A percentile compares a stretch with the other conserved stretches of the same genome.
phyloP scores from a whole-genome alignment of 1,140 invertebrate species.

The Aphelenchoides besseyi region DNA sequence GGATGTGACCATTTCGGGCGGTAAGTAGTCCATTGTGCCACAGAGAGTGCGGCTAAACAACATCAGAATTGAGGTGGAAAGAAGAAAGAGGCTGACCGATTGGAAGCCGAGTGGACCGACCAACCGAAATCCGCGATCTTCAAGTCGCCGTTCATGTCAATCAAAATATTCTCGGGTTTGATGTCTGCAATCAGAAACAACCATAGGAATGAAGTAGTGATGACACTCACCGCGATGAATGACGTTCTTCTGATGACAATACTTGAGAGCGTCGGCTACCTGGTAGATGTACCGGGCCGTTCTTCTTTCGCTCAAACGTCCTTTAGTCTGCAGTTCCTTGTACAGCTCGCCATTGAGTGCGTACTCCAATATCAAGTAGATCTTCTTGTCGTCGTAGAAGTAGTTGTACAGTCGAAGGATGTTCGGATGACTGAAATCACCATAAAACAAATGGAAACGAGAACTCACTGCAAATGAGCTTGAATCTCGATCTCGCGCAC shows the following conservation, averaged over 20 bases:
- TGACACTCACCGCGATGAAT: conserved; percentile 73
- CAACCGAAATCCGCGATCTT: conserved; percentile 67
- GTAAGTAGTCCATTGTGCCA: conserved; percentile 83
- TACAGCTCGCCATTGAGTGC: conserved; percentile 84
- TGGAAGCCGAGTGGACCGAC: conserved; percentile 64
- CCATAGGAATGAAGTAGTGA: conserved; percentile 8
- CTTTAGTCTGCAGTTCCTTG: conserved; percentile 65
- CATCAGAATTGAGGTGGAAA: background rate
- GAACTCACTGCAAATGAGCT: conserved; percentile 70
- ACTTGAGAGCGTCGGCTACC: conserved; percentile 80
- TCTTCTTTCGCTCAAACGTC: conserved; percentile 67
- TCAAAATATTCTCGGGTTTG: conserved; percentile 62
- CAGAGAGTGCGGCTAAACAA: conserved; percentile 53
- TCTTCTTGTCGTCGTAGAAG: conserved; percentile 82
- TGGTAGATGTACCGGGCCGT: conserved; percentile 63
- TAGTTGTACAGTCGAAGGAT: conserved; percentile 82
- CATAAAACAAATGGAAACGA: conserved; percentile 21
- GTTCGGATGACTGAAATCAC: conserved; percentile 75
- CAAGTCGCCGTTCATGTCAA: conserved; percentile 63
- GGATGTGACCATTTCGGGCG: conserved; percentile 76
- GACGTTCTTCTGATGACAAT: conserved; percentile 88
- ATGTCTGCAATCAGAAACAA: conserved; percentile 25
- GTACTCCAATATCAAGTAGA: conserved; percentile 88
- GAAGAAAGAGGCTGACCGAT: conserved; percentile 30
- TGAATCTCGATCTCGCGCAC: conserved; percentile 93